Evolutionary conservation across 2,113 vertebrate species (phyloP), one percentile per base, ranked within the genome.

Genomic region (Motacilla alba): DNA sequence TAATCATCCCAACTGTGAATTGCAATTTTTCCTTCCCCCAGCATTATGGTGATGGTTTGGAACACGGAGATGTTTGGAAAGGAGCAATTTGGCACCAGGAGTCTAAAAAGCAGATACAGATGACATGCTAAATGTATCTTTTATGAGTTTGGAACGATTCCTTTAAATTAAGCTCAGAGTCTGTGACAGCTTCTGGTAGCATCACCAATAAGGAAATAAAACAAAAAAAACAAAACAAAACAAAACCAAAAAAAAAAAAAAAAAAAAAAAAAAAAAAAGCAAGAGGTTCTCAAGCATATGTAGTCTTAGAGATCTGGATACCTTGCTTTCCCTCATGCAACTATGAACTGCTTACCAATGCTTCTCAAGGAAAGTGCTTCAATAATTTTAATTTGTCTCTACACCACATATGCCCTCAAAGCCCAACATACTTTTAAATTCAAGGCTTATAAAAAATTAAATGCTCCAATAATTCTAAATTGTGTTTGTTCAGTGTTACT

Each of bases 401-500:
- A 88, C 7, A 92, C 82, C 73, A 87, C 87, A 68, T 77, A 83
- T 52, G 88, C 85, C 89, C 90, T 94, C 22, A 0, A 95, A 95
- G 13, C 16, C 93, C 83, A 89, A 82, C 41, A 62, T 52, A 72
- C 68, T 92, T 95, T 76, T 82, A 91, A 88, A 95, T 87, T 82
- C 84, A 87, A 94, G 82, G 87, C 84, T 93, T 95, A 96, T 95
- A 93, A 97, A 95, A 93, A 89, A 77, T 93, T 95, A 96, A 95
- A 97, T 95, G 94, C 92, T 94, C 92, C 92, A 95, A 83, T 96
- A 96, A 96, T 93, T 95, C 94, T 90, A 96, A 97, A 96, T 90
- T 89, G 88, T 94, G 92, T 83, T 87, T 94, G 87, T 90, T 90
- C 89, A 78, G 60, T 80, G 66, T n/a, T 92, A 88, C 78, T 97